Evolutionary conservation across 2,888 invertebrate species (phyloP), one percentile per base, ranked within the genome.

Genomic region (Ashinkailepas kermadecensis): DNA sequence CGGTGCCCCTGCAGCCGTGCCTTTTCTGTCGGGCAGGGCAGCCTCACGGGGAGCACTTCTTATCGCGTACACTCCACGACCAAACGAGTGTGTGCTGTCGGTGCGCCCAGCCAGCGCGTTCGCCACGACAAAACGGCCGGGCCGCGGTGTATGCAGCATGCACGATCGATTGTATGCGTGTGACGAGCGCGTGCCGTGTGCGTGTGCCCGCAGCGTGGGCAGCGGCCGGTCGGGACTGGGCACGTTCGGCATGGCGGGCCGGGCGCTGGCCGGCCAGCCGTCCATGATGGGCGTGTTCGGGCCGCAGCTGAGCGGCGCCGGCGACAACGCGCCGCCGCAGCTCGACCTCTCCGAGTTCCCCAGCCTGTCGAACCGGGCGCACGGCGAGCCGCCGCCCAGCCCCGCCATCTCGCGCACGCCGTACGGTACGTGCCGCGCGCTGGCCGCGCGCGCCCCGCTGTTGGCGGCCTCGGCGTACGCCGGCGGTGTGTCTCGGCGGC

Each of bases 331-430:
- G 23, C 95, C 95, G 84, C 95, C 95, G 85, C 91, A 95, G 85
- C 90, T 96, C 86, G 96, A 96, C 90, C 92, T 95, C 85, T 95
- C 94, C 87, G 96, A 96, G 90, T 96, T 96, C 89, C 96, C 96
- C 84, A 95, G 95, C 85, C 90, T 96, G 87, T 95, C 95, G 86
- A 95, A 93, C 88, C 91, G 95, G 87, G 94, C 93, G 85, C 92
- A 93, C 86, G 85, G 83, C 62, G 83, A 67, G 57, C 83, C 83
- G 79, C 83, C 83, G 74, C 83, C 83, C 64, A 83, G 83, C 80
- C 83, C 81, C 12, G 74, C 74, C 54, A 74, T 74, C 74, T 54
- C 54, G 54, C 54, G 79, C n/a, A 58, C 79, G 15, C 79, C 79
- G 2, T 79, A 79, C 79, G 79, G 79, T 79, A n/a, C 3, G 79